Evolutionary conservation across 35 echinoderm and acorn worm genomes (phyloP).

Genomic region (Apostichopus japonicus): DNA sequence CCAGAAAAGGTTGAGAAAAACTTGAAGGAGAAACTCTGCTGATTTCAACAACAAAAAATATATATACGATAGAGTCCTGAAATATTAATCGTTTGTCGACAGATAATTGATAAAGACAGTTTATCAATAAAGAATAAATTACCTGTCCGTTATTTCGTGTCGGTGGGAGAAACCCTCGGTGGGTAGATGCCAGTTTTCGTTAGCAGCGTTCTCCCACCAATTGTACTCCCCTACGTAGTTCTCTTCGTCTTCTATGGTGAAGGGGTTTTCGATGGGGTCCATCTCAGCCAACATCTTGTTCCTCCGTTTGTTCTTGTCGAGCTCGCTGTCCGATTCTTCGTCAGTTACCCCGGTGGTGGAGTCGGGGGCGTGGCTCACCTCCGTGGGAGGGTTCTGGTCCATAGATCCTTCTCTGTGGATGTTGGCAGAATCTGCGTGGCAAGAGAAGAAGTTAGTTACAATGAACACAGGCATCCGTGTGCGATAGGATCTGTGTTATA

Average conservation of each 20-base stretch:
- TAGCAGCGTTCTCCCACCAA: conserved; percentile 14
- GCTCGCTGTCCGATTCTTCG: conserved; percentile 95
- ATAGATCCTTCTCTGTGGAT: conserved; percentile 30
- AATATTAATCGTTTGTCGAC: too few relatives aligned
- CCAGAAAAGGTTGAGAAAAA: not conserved
- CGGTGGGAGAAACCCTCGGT: conserved; percentile 80
- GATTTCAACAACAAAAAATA: too few relatives aligned
- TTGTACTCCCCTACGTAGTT: conserved; percentile 68
- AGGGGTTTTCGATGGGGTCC: conserved; percentile 48
- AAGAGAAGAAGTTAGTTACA: too few relatives aligned
- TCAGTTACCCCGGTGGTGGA: conserved; percentile 77
- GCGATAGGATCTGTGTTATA: too few relatives aligned
- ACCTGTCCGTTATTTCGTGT: conserved; percentile 74
- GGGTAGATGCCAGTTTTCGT: conserved; percentile 65
- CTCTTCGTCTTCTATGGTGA: conserved; percentile 60
- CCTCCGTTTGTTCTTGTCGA: conserved; percentile 12
- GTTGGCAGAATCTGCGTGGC: not conserved
- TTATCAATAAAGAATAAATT: not conserved
- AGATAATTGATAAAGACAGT: too few relatives aligned
- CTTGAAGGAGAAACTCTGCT: not conserved
- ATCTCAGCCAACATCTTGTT: conserved; percentile 7
- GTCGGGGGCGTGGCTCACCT: conserved; percentile 61
- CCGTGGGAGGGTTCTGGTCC: conserved; percentile 38
- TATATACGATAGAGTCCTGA: too few relatives aligned
- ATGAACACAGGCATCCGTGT: too few relatives aligned